Percentiles rank a stretch among this genome's conserved stretches.
phyloP scores from a whole-genome alignment of 2,113 vertebrate genomes.

The Hirundichthys speculiger region DNA sequence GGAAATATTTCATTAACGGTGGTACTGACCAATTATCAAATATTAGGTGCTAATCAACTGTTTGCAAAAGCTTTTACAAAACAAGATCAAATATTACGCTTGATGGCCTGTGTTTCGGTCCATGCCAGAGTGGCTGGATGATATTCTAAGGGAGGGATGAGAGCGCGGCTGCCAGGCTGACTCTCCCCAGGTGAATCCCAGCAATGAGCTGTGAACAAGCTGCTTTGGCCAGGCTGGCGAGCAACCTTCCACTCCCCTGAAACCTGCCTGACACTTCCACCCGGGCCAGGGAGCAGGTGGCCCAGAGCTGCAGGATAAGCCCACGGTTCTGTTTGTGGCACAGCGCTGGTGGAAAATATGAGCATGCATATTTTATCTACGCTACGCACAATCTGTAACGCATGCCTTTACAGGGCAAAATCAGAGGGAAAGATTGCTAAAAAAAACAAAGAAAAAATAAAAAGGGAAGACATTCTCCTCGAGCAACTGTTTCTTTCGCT shows the following conservation, averaged over 20 bases:
- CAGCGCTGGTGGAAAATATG: conserved; percentile 14
- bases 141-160: conserved; percentile 42
- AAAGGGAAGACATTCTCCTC: not conserved
- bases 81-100: conserved; percentile 58
- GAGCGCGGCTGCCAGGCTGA: conserved; percentile 59
- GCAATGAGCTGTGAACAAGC: conserved; percentile 79
- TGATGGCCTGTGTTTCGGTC: conserved; percentile 38
- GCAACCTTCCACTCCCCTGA: conserved; percentile 49
- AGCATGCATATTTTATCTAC: not conserved
- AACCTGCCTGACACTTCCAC: conserved; percentile 56
- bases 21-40: conserved; percentile 43
- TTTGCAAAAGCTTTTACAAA: conserved; percentile 54
- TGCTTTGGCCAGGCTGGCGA: conserved; percentile 71
- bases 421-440: not conserved
- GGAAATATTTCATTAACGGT: conserved; percentile 26
- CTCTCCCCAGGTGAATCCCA: conserved; percentile 75
- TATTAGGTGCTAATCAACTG: conserved; percentile 41
- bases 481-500: not conserved
- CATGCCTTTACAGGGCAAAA: not conserved
- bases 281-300: conserved; percentile 74
- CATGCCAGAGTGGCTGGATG: conserved; percentile 47
- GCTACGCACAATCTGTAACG: not conserved
- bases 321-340: conserved; percentile 35
- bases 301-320: conserved; percentile 60
- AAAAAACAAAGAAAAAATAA: fast-evolving